Evolutionary conservation across 1,140 invertebrate genomes (phyloP), one percentile per base, ranked within the genome.

Genomic region (Aethina tumida): DNA sequence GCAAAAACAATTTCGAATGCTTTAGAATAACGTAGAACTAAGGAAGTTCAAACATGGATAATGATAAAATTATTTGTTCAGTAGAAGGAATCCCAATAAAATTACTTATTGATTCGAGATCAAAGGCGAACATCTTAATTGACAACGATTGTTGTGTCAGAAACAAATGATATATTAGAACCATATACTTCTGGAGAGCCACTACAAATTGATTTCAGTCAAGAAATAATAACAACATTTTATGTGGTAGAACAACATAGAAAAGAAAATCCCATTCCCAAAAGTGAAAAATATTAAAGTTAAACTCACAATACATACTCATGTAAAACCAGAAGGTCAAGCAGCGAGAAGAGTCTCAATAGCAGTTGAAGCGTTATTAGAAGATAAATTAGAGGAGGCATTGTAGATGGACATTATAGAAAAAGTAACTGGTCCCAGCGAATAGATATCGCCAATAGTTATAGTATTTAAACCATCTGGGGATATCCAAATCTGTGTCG

Each of bases 391-490:
- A 9, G 31, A 45, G 9, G 42, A 51, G 26, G 21, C 41, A 7
- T 10, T 52, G 16, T 15, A 46, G 36, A 18, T 32, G 20, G 51
- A 50, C 21, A 50, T 52, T 12, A 52, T 52, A 15, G 51, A 55
- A 37, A 5, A 17, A 28, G 49, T 58, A 10, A 35, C 32, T 9
- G 33, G 35, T 31, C 49, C 45, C 4, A 52, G 47, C 21, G 19
- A 35, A 3, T 59, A 52, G 49, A 36, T 56, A 16, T 56, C 55
- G 21, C 53, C 45, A 30, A 52, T 46, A 5, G 49, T 53, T n/a
- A 32, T 47, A n/a, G 22, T 49, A 4, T 25, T 41, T 14, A 55
- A 55, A 45, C 16, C 39, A 12, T 28, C 45, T 24, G 52, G 42
- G 3, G 49, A 54, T 17, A 33, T 56, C 14, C 19, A 52, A n/a